Percentiles rank a stretch among this genome's conserved stretches.
Conservation (phyloP, 2,888 invertebrate species). For the Hypercompe scribonia region DNA sequence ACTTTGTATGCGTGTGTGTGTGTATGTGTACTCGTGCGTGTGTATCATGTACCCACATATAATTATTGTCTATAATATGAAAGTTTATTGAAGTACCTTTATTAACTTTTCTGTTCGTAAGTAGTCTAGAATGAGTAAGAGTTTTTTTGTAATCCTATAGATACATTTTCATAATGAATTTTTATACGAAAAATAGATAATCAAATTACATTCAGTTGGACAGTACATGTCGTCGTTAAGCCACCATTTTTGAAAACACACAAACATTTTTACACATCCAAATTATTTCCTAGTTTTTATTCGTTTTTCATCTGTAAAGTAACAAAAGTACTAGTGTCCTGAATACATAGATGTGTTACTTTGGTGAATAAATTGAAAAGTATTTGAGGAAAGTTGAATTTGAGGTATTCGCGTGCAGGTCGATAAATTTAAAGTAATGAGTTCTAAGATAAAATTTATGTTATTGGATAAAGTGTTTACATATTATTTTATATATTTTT, state of each 20-base stretch:
- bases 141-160: too few relatives aligned
- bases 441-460: not conserved
- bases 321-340: not conserved
- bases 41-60: too few relatives aligned
- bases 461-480: too few relatives aligned
- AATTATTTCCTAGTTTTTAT: not conserved
- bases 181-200: too few relatives aligned
- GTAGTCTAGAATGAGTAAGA: too few relatives aligned
- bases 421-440: not conserved
- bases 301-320: not conserved
- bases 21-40: too few relatives aligned
- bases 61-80: too few relatives aligned
- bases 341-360: not conserved
- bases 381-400: not conserved
- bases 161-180: too few relatives aligned
- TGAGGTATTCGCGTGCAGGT: not conserved
- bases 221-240: not conserved
- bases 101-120: too few relatives aligned
- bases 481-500: too few relatives aligned
- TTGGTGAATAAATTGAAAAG: not conserved
- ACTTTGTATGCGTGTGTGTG: too few relatives aligned
- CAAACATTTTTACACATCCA: not conserved
- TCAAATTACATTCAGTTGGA: not conserved
- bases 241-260: not conserved
- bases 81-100: too few relatives aligned